phyloP scores from a whole-genome alignment of 2,113 vertebrate genomes.

The Lycaon pictus region DNA sequence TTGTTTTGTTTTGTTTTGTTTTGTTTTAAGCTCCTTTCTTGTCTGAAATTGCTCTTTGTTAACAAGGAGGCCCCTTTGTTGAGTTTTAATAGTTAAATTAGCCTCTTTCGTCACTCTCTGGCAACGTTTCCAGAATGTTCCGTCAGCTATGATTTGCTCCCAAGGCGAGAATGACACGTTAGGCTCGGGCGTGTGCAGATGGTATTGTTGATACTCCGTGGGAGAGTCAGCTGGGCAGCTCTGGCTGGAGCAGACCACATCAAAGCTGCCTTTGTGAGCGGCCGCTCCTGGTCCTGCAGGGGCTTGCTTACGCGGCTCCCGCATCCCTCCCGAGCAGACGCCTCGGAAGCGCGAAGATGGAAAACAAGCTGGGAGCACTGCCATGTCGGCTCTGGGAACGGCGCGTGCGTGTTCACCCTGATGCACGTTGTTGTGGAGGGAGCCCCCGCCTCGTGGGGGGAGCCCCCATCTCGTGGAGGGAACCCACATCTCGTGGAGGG shows the following conservation, averaged over 20 bases:
- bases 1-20: not conserved
- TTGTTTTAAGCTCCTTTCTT: not conserved
- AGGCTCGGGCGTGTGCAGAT: not conserved
- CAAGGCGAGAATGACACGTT: not conserved
- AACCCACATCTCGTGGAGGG: too few species aligned
- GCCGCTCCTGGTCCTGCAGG: not conserved
- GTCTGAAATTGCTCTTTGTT: constrained; percentile 31
- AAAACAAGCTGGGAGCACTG: not conserved
- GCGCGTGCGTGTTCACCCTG: rapidly evolving
- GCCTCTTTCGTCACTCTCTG: not conserved
- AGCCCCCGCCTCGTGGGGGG: not conserved
- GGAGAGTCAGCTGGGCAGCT: not conserved
- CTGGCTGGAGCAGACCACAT: not conserved
- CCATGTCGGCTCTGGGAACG: rapidly evolving
- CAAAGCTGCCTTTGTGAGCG: not conserved
- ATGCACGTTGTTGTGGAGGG: rapidly evolving
- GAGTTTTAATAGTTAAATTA: constrained; percentile 43
- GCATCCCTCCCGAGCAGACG: not conserved
- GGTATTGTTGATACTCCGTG: not conserved
- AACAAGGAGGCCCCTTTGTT: constrained; percentile 47
- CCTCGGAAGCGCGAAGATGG: not conserved
- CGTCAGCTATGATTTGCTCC: not conserved
- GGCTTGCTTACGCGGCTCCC: not conserved
- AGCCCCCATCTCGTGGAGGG: too few species aligned
- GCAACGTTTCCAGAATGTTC: constrained; percentile 50